Conservation (phyloP, 2,113 vertebrate species). For the Brachyhypopomus gauderio region DNA sequence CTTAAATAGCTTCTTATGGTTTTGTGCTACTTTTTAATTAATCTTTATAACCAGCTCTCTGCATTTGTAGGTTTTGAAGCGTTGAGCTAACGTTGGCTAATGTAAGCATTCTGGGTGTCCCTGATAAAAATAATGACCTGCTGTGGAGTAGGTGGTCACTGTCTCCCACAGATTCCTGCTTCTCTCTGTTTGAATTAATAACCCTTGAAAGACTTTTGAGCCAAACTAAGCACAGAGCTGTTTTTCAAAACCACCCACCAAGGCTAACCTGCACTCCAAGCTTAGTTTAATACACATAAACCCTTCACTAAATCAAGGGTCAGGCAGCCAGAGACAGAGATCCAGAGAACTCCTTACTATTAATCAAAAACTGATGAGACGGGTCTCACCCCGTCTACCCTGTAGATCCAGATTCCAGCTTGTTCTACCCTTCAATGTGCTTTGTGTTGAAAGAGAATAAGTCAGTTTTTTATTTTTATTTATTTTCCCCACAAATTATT, state of each 20-base stretch:
- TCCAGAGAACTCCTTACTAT: not conserved
- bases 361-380: conserved; percentile 31
- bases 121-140: not conserved
- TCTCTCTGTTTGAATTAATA: conserved; percentile 12
- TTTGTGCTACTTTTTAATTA: not conserved
- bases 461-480: no score
- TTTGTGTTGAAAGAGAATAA: no score
- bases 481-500: no score
- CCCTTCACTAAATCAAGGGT: conserved; percentile 1
- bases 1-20: not conserved
- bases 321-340: not conserved
- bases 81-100: not conserved
- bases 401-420: no score
- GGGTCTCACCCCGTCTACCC: not conserved
- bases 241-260: not conserved
- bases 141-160: not conserved
- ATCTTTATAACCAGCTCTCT: not conserved
- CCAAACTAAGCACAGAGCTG: not conserved
- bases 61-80: not conserved
- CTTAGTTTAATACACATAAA: not conserved
- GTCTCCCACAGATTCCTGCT: not conserved
- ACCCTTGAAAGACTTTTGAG: conserved; percentile 2
- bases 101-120: not conserved
- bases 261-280: not conserved
- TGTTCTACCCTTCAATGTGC: no score